A percentile compares a stretch with the other conserved stretches of the same genome.
Evolutionary conservation across 1,140 invertebrate genomes (phyloP).

Genomic region (Bombus sylvicola): DNA sequence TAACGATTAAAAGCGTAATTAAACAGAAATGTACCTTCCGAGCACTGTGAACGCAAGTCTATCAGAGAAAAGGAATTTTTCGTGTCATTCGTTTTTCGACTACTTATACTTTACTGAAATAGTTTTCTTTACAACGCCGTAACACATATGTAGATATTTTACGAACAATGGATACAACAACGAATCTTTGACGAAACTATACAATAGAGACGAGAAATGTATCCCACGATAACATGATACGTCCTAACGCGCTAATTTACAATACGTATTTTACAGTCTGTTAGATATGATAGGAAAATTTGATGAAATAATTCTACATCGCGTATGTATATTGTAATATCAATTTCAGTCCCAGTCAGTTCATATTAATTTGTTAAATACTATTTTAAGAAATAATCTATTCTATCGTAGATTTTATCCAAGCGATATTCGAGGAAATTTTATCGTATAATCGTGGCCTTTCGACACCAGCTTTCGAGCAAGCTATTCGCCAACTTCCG

Average conservation of each 20-base stretch:
- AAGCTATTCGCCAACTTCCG: constrained; percentile 92
- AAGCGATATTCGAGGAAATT: constrained; percentile 90
- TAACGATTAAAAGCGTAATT: not conserved
- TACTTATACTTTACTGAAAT: constrained; percentile 18
- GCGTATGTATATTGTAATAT: constrained; percentile 28
- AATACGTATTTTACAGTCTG: constrained; percentile 15
- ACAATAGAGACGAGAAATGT: not conserved
- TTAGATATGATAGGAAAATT: not conserved
- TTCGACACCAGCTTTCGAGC: constrained; percentile 87
- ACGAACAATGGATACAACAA: constrained; percentile 17
- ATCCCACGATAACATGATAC: not conserved
- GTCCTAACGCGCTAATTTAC: constrained; percentile 19
- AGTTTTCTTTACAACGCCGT: constrained; percentile 5
- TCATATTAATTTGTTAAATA: constrained; percentile 32
- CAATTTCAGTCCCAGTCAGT: constrained; percentile 39
- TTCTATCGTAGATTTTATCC: constrained; percentile 89
- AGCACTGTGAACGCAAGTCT: not conserved
- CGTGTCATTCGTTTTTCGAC: not conserved
- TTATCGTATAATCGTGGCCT: constrained; percentile 91
- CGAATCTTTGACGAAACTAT: constrained; percentile 4
- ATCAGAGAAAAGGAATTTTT: not conserved
- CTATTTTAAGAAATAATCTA: constrained; percentile 41
- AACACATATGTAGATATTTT: not conserved
- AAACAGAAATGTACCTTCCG: not conserved
- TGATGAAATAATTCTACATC: not conserved